phyloP scores from a whole-genome alignment of 2,888 invertebrate genomes.

The Caenorhabditis afra region DNA sequence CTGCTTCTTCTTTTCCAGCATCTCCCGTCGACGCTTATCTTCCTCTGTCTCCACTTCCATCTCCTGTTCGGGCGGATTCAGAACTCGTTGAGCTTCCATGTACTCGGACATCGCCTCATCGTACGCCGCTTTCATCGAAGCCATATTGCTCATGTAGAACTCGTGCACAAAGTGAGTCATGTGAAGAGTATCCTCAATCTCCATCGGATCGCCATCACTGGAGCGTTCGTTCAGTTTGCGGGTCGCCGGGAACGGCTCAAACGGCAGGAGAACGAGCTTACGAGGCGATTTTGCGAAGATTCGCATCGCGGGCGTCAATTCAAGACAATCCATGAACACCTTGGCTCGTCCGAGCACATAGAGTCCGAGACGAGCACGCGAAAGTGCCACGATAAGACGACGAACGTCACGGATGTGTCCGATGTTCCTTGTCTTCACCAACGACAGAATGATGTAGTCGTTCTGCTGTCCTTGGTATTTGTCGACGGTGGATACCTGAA shows the following conservation, averaged over 20 bases:
- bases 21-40: constrained; percentile 50
- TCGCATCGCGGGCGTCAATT: constrained; percentile 94
- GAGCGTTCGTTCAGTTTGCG: constrained; percentile 82
- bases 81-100: constrained; percentile 51
- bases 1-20: constrained; percentile 45
- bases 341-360: constrained; percentile 95
- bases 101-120: constrained; percentile 63
- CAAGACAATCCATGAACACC: constrained; percentile 96
- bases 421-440: constrained; percentile 96
- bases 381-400: constrained; percentile 97
- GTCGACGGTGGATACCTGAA: constrained; percentile 89
- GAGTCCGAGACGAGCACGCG: constrained; percentile 94
- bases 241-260: constrained; percentile 87
- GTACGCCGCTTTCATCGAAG: constrained; percentile 66
- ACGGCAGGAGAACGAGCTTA: constrained; percentile 88
- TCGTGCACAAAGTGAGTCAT: constrained; percentile 96
- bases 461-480: constrained; percentile 99
- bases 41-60: constrained; percentile 58
- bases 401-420: constrained; percentile 95
- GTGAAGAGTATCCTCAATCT: constrained; percentile 91
- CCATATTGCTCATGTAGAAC: constrained; percentile 87
- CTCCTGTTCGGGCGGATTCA: constrained; percentile 37
- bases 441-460: constrained; percentile 95
- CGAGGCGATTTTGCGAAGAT: constrained; percentile 89
- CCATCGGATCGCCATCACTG: constrained; percentile 82